Base-by-base conservation (phyloP, 35 echinoderm and acorn worm species). In the Stichopus chloronotus region DNA sequence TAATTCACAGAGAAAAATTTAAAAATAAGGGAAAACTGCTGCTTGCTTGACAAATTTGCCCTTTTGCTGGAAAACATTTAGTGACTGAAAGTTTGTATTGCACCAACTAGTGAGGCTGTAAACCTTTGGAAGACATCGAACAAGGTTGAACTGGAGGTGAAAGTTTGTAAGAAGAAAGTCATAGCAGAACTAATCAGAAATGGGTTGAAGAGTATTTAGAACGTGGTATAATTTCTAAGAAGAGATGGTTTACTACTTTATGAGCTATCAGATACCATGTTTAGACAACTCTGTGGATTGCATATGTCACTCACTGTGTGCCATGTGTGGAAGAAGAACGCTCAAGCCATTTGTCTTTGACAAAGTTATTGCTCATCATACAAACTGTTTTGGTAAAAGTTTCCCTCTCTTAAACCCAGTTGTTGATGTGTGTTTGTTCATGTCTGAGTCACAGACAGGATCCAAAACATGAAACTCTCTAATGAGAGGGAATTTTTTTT, bases 391-490 rank as follows among this genome's bases (percentile, higher is more conserved):
- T 74, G 17, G 6, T n/a, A 74, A n/a, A 20, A 20, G 19, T 20
- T 74, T n/a, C 17, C 4, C 0, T 61, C 59, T 61, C 59, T 61
- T 8, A 61, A 1, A 61, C 14, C 59, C 59, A 74, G 69, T 74
- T 74, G 69, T n/a, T 74, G 20, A 74, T 74, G 22, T 74, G 69
- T 74, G 30, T 43, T 43, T 43, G 30, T 19, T 74, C 14, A 74
- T 74, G 69, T 74, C 69, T 19, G 69, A 74, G 61, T 65, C 69
- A 20, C 69, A 43, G 30, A 74, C 69, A 19, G 11, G 69, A 74
- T 74, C 69, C 69, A 74, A 74, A 74, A 74, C 22, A 74, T 19
- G 69, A 74, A 74, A n/a, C 69, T 74, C 69, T 7, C 69, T 74
- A 74, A 74, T 74, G 69, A 74, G 69, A 74, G 69, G 69, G 17